Evolutionary conservation across 2,113 vertebrate genomes (phyloP).

Genomic region (Collichthys lucidus): DNA sequence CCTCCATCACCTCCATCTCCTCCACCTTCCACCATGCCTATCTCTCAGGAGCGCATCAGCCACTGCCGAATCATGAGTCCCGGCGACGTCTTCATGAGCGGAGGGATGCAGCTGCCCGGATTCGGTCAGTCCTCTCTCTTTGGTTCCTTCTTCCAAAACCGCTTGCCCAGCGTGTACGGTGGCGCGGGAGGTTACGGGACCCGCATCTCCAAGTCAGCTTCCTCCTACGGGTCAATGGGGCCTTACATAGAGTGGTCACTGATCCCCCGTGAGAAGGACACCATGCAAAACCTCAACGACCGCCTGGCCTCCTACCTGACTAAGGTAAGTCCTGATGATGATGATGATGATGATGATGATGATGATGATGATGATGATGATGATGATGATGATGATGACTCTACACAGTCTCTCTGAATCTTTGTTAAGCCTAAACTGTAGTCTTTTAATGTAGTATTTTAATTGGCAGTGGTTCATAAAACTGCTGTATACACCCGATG

Average conservation of each 20-base stretch:
- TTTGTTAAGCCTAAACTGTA: neutral
- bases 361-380: no score
- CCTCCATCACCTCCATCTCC: neutral
- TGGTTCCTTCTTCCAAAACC: neutral
- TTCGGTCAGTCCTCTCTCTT: neutral
- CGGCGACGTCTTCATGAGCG: neutral
- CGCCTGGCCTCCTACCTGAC: constrained; percentile 91
- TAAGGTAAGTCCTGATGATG: constrained; percentile 74
- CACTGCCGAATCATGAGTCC: no score
- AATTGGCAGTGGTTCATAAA: neutral
- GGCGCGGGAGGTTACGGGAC: constrained; percentile 59
- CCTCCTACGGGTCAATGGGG: neutral
- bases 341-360: no score
- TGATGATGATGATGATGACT: neutral
- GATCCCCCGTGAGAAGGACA: constrained; percentile 80
- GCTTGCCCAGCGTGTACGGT: constrained; percentile 58
- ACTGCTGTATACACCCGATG: neutral
- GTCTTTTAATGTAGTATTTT: neutral
- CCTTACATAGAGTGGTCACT: neutral
- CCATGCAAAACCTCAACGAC: constrained; percentile 95
- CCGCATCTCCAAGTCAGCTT: constrained; percentile 41
- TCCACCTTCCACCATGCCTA: constrained; percentile 55
- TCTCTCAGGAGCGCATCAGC: no score
- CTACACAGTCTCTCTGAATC: neutral
- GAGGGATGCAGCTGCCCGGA: neutral